These are phyloP conservation scores for Plutomurus gul DNA, from an alignment of 1,140 invertebrate genomes.

Conservation along the genomic window DNA sequence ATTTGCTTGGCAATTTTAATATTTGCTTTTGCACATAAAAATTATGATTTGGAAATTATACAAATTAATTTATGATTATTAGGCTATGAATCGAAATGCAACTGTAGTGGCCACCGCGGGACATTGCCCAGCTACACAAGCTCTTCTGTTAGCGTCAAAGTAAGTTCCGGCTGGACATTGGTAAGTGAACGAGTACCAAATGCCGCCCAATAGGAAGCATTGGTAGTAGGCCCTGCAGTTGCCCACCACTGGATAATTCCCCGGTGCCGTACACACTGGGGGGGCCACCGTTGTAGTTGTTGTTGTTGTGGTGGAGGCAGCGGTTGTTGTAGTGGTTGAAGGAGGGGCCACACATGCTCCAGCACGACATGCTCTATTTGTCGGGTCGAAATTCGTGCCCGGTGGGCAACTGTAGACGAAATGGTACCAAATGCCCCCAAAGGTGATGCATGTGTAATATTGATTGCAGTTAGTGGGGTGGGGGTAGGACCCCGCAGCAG, in stretches of 20 bases:
- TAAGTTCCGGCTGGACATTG: not conserved
- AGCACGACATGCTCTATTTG: not conserved
- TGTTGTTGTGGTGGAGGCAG: not conserved
- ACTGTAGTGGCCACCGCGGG: not conserved
- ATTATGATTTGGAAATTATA: too few species aligned
- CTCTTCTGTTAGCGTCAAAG: not conserved
- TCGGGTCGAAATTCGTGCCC: not conserved
- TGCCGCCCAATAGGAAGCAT: not conserved
- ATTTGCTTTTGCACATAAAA: too few species aligned
- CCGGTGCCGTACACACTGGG: not conserved
- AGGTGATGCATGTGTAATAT: not conserved
- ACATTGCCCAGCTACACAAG: not conserved
- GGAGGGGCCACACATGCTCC: not conserved
- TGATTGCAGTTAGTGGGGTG: not conserved
- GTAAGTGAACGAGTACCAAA: not conserved
- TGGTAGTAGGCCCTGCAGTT: not conserved
- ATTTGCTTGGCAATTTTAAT: too few species aligned
- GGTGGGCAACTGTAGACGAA: not conserved
- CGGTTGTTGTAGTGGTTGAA: not conserved
- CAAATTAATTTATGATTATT: too few species aligned
- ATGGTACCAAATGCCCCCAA: not conserved
- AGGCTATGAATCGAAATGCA: too few species aligned
- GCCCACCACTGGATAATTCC: not conserved
- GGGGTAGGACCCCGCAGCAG: not conserved
- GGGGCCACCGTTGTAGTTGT: too few species aligned